These are phyloP conservation scores for Eurosta solidaginis DNA, from an alignment of 1,140 invertebrate genomes.

Conservation along the genomic window DNA sequence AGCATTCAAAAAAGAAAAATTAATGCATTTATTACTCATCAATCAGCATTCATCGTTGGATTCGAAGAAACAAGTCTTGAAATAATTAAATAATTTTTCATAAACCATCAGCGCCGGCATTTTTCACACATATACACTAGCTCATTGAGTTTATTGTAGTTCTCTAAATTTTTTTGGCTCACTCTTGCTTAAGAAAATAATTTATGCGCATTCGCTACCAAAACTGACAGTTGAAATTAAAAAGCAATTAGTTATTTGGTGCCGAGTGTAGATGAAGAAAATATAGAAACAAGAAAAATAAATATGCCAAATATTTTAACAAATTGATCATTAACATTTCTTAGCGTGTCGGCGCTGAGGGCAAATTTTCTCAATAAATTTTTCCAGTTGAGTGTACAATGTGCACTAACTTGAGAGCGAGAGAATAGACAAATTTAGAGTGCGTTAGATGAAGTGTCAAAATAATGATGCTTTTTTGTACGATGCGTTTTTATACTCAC, in stretches of 20 bases:
- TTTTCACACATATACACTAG: conserved; percentile 5
- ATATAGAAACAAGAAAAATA: background rate
- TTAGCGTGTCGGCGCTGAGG: background rate
- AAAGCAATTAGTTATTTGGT: background rate
- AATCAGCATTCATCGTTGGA: background rate
- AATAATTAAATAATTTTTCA: conserved; percentile 20
- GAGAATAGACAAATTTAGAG: too few relatives aligned
- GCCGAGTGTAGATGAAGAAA: background rate
- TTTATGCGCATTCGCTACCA: background rate
- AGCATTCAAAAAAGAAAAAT: background rate
- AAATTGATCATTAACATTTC: conserved; percentile 6
- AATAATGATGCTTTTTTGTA: background rate
- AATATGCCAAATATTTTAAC: background rate
- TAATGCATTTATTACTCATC: background rate
- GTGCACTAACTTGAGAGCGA: background rate
- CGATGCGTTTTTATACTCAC: too few relatives aligned
- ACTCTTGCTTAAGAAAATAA: background rate
- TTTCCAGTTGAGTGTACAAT: background rate
- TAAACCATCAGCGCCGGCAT: background rate
- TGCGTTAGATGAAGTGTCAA: background rate
- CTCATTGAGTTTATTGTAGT: conserved; percentile 11
- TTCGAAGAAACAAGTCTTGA: background rate
- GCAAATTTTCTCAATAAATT: background rate
- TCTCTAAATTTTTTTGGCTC: background rate
- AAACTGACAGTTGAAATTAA: conserved; percentile 11